A percentile compares a stretch with the other conserved stretches of the same genome.
phyloP scores from a whole-genome alignment of 1,140 invertebrate genomes.

The Hypothenemus hampei region DNA sequence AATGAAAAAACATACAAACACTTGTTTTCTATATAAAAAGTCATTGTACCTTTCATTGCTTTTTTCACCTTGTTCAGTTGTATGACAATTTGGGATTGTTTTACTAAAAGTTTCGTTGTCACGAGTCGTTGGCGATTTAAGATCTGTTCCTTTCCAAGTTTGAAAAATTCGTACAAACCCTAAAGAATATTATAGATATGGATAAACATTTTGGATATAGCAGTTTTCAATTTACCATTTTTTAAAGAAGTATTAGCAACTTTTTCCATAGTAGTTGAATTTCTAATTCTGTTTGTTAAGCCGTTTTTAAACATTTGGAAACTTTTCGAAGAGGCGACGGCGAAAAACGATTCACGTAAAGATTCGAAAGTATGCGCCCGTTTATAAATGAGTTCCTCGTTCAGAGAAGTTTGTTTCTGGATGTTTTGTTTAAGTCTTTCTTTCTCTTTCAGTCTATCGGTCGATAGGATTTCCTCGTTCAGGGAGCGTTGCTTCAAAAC shows the following conservation, averaged over 20 bases:
- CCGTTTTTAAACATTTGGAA: conserved; percentile 81
- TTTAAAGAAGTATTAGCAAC: conserved; percentile 58
- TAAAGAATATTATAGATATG: conserved; percentile 5
- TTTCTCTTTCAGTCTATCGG: conserved; percentile 75
- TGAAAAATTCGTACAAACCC: conserved; percentile 45
- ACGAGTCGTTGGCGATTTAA: conserved; percentile 37
- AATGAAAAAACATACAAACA: neutral
- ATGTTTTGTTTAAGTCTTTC: conserved; percentile 79
- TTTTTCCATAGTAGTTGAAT: conserved; percentile 74
- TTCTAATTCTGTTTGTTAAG: conserved; percentile 65
- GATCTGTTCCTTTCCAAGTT: conserved; percentile 41
- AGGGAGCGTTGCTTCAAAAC: conserved; percentile 82
- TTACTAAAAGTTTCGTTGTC: conserved; percentile 34
- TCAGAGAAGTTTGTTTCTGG: conserved; percentile 81
- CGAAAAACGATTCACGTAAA: conserved; percentile 67
- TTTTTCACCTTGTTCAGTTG: conserved; percentile 28
- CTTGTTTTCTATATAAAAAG: conserved; percentile 34
- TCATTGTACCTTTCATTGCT: conserved; percentile 19
- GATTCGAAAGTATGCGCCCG: conserved; percentile 63
- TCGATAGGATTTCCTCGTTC: conserved; percentile 84
- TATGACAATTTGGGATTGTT: conserved; percentile 14
- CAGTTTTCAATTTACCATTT: conserved; percentile 23
- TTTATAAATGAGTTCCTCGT: conserved; percentile 78
- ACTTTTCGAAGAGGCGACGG: conserved; percentile 66
- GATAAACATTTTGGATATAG: neutral